Evolutionary conservation across 2,888 invertebrate species (phyloP).

Genomic region (Zygothrica quintamaculata): DNA sequence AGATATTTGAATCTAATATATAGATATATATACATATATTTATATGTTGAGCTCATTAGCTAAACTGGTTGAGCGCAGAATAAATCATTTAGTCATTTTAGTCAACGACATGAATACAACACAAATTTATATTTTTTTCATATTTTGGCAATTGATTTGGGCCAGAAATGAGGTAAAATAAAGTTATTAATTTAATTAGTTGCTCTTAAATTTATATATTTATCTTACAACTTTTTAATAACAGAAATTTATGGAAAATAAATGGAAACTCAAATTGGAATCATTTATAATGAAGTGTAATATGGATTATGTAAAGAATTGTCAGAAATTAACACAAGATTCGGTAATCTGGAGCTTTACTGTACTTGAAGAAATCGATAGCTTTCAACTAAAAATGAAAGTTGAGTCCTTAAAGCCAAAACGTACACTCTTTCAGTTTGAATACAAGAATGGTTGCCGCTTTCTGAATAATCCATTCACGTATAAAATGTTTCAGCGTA

Average conservation of each 20-base stretch:
- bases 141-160: conserved; percentile 19
- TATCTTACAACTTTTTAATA: too few species aligned
- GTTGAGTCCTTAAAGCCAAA: conserved; percentile 6
- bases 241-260: background rate
- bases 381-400: conserved; percentile 4
- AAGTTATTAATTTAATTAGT: background rate
- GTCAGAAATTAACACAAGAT: background rate
- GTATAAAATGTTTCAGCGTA: conserved; percentile 21
- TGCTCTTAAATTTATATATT: background rate
- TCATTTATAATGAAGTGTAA: conserved; percentile 18
- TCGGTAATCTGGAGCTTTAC: background rate
- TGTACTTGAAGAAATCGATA: background rate
- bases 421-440: conserved; percentile 24
- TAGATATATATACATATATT: background rate
- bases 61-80: background rate
- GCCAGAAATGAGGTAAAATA: conserved; percentile 33
- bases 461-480: conserved; percentile 50
- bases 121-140: conserved; percentile 4
- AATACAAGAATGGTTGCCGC: conserved; percentile 35
- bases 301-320: conserved; percentile 17
- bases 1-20: too few species aligned
- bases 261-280: conserved; percentile 9
- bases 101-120: conserved; percentile 23
- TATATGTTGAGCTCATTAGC: conserved; percentile 12
- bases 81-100: conserved; percentile 18